These are phyloP conservation scores for Crypturellus undulatus DNA, from an alignment of 2,113 vertebrate genomes.

Conservation along the genomic window DNA sequence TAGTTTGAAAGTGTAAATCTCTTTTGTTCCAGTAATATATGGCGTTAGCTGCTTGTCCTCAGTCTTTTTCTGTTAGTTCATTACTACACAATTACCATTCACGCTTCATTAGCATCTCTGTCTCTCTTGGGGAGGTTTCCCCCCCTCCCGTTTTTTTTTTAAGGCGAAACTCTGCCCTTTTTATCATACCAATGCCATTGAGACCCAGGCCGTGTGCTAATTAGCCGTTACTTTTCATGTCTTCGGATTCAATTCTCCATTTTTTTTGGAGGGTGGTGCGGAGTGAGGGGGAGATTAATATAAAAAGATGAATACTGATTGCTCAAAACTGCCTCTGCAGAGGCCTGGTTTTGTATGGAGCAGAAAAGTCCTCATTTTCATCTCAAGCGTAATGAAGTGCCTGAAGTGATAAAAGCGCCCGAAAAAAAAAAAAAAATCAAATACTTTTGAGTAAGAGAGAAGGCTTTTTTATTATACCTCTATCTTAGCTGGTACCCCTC, in stretches of 20 bases:
- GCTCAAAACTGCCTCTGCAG: constrained; percentile 68
- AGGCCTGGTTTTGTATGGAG: constrained; percentile 44
- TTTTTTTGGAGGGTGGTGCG: not conserved
- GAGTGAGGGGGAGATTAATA: constrained; percentile 71
- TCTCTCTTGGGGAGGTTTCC: constrained; percentile 81
- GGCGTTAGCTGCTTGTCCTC: constrained; percentile 95
- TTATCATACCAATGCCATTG: constrained; percentile 91
- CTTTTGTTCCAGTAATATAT: constrained; percentile 98
- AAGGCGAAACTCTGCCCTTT: constrained; percentile 84
- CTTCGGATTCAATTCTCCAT: constrained; percentile 79
- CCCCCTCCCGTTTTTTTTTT: constrained; percentile 60
- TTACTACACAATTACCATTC: constrained; percentile 99
- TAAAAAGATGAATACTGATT: constrained; percentile 79
- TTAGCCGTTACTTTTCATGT: constrained; percentile 94
- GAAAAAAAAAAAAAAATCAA: not conserved
- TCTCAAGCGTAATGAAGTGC: constrained; percentile 46
- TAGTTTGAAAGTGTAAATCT: constrained; percentile 99
- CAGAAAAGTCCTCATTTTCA: constrained; percentile 70
- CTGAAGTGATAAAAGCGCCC: constrained; percentile 24
- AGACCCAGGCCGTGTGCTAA: constrained; percentile 93
- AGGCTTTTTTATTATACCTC: constrained; percentile 47
- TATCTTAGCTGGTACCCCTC: not conserved
- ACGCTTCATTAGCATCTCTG: constrained; percentile 98
- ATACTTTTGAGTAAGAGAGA: constrained; percentile 27
- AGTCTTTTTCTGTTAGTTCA: constrained; percentile 99